These are phyloP conservation scores for Podarcis muralis DNA, from an alignment of 2,113 vertebrate genomes.

Conservation along the genomic window DNA sequence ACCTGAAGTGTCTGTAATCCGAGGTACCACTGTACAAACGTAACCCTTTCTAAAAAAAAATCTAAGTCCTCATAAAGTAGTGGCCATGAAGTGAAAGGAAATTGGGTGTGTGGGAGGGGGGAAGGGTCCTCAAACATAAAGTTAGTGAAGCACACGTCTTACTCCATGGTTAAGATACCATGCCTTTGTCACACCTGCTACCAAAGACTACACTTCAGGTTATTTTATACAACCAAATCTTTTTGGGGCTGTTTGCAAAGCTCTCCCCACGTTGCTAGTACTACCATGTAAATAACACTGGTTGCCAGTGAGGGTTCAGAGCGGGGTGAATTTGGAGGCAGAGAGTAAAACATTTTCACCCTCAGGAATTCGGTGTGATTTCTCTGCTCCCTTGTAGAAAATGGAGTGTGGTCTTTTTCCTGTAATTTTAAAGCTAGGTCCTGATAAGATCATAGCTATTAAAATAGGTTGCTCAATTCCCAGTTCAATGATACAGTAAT, in stretches of 20 bases:
- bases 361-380: neutral
- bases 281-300: neutral
- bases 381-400: neutral
- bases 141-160: neutral
- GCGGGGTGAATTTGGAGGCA: neutral
- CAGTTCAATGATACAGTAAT: conserved; percentile 47
- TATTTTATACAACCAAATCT: neutral
- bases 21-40: no score
- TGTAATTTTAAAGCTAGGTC: conserved; percentile 6
- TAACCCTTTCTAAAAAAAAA: no score
- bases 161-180: neutral
- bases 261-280: neutral
- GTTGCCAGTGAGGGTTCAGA: fast-evolving
- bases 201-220: fast-evolving
- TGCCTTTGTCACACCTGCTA: fast-evolving
- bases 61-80: no score
- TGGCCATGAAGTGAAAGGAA: no score
- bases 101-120: neutral
- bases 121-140: neutral
- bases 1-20: no score
- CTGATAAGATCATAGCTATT: conserved; percentile 33
- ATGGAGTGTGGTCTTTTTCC: neutral
- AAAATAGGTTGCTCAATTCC: conserved; percentile 49
- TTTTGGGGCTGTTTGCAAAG: neutral
- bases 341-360: neutral